Percentiles rank a stretch among this genome's conserved stretches.
phyloP scores from a whole-genome alignment of 2,797 vertebrate species.

The Pelodytes ibericus region DNA sequence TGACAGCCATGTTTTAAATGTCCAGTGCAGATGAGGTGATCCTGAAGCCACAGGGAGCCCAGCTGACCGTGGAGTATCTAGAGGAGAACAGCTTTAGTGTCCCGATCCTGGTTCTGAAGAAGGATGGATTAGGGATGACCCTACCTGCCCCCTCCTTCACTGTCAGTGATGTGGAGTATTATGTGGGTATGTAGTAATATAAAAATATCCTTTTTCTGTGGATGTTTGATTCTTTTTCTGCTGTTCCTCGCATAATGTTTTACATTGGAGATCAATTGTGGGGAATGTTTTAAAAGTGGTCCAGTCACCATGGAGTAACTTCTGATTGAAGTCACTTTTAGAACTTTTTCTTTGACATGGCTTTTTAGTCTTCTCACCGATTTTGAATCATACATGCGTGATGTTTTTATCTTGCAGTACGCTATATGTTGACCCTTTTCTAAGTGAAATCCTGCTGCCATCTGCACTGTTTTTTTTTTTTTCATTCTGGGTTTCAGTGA shows the following conservation, averaged over 20 bases:
- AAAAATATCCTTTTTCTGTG: not conserved
- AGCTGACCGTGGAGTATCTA: constrained; percentile 91
- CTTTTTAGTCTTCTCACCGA: too few species aligned
- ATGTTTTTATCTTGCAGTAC: too few species aligned
- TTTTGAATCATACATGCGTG: too few species aligned
- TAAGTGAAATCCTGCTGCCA: too few species aligned
- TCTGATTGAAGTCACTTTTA: too few species aligned
- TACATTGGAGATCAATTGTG: too few species aligned
- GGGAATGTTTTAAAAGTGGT: too few species aligned
- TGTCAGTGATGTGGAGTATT: constrained; percentile 86
- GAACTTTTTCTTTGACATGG: too few species aligned
- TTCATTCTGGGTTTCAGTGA: constrained; percentile 1
- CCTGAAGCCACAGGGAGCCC: constrained; percentile 85
- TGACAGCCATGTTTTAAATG: not conserved
- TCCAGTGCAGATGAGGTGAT: constrained; percentile 90
- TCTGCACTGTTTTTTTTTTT: not conserved
- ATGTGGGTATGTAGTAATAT: constrained; percentile 78
- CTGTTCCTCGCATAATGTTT: not conserved
- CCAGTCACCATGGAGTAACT: too few species aligned
- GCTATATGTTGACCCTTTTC: too few species aligned
- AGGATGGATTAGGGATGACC: constrained; percentile 92
- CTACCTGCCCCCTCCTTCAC: constrained; percentile 85
- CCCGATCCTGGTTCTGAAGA: constrained; percentile 88
- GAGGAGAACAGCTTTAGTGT: constrained; percentile 95
- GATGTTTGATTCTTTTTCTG: not conserved